Evolutionary conservation across 1,140 invertebrate genomes (phyloP).

Genomic region (Cyclargus thomasi): DNA sequence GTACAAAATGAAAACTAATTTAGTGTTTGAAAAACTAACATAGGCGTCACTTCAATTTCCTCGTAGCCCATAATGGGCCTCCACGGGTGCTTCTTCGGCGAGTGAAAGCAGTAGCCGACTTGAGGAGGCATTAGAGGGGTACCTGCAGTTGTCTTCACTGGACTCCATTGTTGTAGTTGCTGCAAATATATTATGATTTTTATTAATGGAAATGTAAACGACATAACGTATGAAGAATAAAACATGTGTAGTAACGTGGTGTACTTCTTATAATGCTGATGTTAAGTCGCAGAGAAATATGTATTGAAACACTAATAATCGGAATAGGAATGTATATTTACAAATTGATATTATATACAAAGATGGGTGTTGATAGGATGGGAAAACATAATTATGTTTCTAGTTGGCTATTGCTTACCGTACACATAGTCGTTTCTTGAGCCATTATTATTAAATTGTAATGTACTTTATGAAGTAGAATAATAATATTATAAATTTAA

Average conservation of each 20-base stretch:
- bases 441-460: conserved; percentile 44
- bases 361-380: no score
- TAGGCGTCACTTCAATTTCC: conserved; percentile 81
- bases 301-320: no score
- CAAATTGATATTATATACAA: no score
- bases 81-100: conserved; percentile 83
- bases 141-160: conserved; percentile 61
- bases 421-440: conserved; percentile 66
- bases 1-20: no score
- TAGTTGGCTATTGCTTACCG: no score
- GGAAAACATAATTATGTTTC: no score
- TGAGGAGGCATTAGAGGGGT: conserved; percentile 55
- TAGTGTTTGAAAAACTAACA: conserved; percentile 68
- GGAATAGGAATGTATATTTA: no score
- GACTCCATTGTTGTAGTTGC: conserved; percentile 79
- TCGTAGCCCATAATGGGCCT: conserved; percentile 85
- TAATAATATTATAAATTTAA: background rate
- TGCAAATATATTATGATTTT: conserved; percentile 41
- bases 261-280: no score
- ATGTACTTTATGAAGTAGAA: background rate
- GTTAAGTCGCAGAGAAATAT: no score
- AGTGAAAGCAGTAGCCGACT: conserved; percentile 73
- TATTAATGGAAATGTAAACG: no score
- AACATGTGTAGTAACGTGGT: no score
- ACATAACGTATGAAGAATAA: no score